phyloP scores from a whole-genome alignment of 2,113 vertebrate species.

The Dicentrarchus labrax region DNA sequence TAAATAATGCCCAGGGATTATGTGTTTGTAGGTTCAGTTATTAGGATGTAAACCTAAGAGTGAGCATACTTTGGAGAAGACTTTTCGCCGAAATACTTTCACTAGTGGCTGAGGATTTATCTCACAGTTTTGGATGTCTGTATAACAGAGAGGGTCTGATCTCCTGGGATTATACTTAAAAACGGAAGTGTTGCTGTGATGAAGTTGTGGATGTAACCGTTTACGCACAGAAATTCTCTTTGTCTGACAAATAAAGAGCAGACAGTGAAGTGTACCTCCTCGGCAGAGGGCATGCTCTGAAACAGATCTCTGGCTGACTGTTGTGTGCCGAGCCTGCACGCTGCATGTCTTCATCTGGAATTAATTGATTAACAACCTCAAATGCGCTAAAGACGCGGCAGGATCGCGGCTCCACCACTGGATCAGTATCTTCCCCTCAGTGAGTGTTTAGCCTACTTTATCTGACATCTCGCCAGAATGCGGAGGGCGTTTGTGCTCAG shows the following conservation, averaged over 20 bases:
- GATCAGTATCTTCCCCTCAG: slow-evolving; percentile 19
- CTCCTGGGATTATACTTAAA: slow-evolving; percentile 21
- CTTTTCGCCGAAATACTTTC: slow-evolving; percentile 1
- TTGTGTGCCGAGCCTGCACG: slow-evolving; percentile 10
- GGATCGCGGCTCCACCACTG: slow-evolving; percentile 37
- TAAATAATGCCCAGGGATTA: slow-evolving; percentile 12
- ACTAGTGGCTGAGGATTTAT: neutral
- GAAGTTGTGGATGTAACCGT: slow-evolving; percentile 47
- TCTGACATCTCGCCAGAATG: slow-evolving; percentile 57
- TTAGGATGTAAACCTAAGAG: neutral
- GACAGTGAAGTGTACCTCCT: slow-evolving; percentile 12
- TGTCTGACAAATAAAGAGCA: neutral
- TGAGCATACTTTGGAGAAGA: slow-evolving; percentile 5
- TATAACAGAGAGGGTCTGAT: neutral
- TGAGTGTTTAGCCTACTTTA: neutral
- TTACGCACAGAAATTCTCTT: slow-evolving; percentile 11
- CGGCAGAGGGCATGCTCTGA: slow-evolving; percentile 49
- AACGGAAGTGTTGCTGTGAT: slow-evolving; percentile 42
- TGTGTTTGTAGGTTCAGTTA: neutral
- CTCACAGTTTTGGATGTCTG: slow-evolving; percentile 13
- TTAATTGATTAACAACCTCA: slow-evolving; percentile 39
- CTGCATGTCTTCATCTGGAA: slow-evolving; percentile 53
- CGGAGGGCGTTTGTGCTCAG: slow-evolving; percentile 77
- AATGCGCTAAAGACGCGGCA: slow-evolving; percentile 64
- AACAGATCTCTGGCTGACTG: neutral